Conservation (phyloP, 92 coral and sea anemone genomes). For the Zoanthus solanderi region DNA sequence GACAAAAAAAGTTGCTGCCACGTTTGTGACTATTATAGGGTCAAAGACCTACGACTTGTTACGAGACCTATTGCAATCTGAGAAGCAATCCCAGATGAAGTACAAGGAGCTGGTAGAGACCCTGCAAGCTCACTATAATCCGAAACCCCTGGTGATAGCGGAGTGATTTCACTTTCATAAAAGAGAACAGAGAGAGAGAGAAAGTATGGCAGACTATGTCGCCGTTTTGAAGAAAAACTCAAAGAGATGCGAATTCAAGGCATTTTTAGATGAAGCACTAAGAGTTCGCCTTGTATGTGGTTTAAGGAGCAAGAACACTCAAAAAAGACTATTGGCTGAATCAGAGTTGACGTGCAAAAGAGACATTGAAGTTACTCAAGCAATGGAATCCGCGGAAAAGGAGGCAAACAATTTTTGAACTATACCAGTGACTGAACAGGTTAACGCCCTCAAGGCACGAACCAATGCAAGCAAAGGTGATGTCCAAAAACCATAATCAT, state of each 20-base stretch:
- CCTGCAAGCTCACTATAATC: neutral
- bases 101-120: conserved; percentile 3
- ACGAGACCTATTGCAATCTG: conserved; percentile 41
- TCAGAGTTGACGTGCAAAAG: conserved; percentile 13
- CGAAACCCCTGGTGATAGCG: neutral
- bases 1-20: conserved; percentile 52
- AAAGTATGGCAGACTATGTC: too few species aligned
- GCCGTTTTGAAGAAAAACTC: too few species aligned
- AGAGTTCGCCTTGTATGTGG: neutral
- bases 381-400: conserved; percentile 41
- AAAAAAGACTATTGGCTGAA: conserved; percentile 20
- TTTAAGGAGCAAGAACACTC: neutral
- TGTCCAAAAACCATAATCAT: neutral
- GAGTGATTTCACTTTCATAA: conserved; percentile 16
- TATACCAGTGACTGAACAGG: neutral
- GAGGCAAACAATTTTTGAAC: conserved; percentile 17
- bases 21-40: conserved; percentile 33
- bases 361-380: conserved; percentile 40
- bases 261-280: neutral
- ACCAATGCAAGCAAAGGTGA: conserved; percentile 15
- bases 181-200: neutral
- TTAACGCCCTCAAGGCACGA: conserved; percentile 14
- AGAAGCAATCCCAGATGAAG: conserved; percentile 38
- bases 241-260: neutral
- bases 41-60: conserved; percentile 45